Percentiles rank a stretch among this genome's conserved stretches.
Conservation (phyloP, 35 echinoderm and acorn worm genomes). For the Hemicentrotus pulcherrimus region DNA sequence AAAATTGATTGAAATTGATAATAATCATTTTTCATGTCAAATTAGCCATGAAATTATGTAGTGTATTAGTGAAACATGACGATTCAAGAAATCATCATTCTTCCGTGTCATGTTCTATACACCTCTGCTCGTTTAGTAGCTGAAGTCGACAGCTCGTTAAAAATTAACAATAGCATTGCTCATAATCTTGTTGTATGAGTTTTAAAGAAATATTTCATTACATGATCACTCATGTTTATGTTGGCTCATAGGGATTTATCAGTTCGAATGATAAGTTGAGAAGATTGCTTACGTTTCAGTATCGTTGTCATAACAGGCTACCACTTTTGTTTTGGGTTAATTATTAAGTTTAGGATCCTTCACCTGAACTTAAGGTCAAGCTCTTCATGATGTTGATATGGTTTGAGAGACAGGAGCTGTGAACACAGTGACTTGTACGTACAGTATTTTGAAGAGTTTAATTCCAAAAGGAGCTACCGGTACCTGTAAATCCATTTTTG, state of each 20-base stretch:
- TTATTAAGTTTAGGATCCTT: neutral
- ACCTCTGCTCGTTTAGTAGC: neutral
- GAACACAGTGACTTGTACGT: no score
- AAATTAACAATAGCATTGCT: neutral
- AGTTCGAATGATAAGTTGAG: neutral
- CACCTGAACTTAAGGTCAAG: no score
- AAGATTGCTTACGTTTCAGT: neutral
- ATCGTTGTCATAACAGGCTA: neutral
- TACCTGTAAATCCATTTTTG: no score
- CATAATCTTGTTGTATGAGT: neutral
- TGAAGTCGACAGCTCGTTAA: neutral
- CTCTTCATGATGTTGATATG: no score
- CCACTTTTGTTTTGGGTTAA: neutral
- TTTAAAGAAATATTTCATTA: neutral
- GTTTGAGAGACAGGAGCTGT: no score
- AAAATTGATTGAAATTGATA: no score
- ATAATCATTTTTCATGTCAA: neutral
- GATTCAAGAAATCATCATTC: neutral
- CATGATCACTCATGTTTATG: neutral
- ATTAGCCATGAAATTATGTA: neutral
- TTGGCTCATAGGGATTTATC: neutral
- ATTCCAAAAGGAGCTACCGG: no score
- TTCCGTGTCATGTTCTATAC: neutral
- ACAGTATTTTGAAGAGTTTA: no score
- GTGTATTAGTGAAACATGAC: neutral